Percentiles rank a stretch among this genome's conserved stretches.
Evolutionary conservation across 2,113 vertebrate species (phyloP).

Genomic region (Leucoraja erinaceus): DNA sequence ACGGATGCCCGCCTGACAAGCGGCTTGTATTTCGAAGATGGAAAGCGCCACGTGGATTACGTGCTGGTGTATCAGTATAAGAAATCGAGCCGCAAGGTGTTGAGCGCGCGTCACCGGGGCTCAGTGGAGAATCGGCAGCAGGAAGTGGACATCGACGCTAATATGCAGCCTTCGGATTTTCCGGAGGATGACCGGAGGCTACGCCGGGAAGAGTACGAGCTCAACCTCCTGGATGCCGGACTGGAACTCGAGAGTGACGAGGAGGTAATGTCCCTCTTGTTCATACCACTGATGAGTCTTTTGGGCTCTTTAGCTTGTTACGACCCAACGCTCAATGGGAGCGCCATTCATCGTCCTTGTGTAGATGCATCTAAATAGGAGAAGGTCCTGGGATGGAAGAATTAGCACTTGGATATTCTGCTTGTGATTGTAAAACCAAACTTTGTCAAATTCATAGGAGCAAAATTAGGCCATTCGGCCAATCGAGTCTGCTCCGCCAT

Average conservation of each 20-base stretch:
- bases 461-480: too few species aligned
- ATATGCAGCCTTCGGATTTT: conserved; percentile 58
- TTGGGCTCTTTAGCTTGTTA: background rate
- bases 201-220: conserved; percentile 79
- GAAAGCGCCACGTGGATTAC: conserved; percentile 79
- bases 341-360: background rate
- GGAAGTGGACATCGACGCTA: conserved; percentile 56
- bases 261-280: conserved; percentile 57
- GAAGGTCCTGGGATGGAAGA: background rate
- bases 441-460: background rate
- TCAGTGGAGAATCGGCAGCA: background rate
- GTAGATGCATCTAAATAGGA: too few species aligned
- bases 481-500: too few species aligned
- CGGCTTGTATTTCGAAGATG: conserved; percentile 79
- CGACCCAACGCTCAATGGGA: background rate
- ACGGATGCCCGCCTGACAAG: conserved; percentile 56
- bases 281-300: background rate
- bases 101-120: background rate
- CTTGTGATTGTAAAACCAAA: too few species aligned
- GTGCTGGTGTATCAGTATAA: conserved; percentile 82
- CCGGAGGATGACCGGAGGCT: conserved; percentile 77
- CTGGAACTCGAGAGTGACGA: conserved; percentile 86
- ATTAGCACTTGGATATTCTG: background rate
- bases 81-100: conserved; percentile 51
- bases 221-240: conserved; percentile 78